Base-by-base conservation (phyloP, 2,113 vertebrate species). In the Nipponia nippon region DNA sequence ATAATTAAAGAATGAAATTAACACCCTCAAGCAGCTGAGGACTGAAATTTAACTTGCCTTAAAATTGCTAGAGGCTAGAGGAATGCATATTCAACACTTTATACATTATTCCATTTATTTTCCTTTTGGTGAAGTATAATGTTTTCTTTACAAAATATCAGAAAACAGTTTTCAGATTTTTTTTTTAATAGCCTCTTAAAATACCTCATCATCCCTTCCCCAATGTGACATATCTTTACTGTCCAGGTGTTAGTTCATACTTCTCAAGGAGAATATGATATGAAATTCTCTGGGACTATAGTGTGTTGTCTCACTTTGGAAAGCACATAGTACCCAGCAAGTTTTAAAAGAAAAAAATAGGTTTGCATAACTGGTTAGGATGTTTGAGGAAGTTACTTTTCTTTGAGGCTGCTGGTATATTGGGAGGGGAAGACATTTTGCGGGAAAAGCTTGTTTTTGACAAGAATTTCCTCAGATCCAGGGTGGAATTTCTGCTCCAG, bases 391-490 rank as follows among this genome's bases (percentile, higher is more conserved):
- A 58, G 11, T 15, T 84, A 10, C 6, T 63, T 79, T 89, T 83
- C 10, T 76, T 36, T 40, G 19, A 27, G 42, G 34, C 18, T 61
- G 8, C 42, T 61, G 16, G 7, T 27, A n/a, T n/a, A 26, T 25
- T 50, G 12, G 2, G 10, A 0, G 2, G 17, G 11, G 19, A 36
- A 42, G 21, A 34, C 1, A 22, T 46, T 72, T 61, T 70, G 4
- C 38, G 6, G 17, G 23, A 81, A 73, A 90, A 52, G 0, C 5
- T 16, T 47, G 4, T 3, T 77, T 92, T 91, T 82, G 1, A 36
- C 27, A 62, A 61, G 34, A 47, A 82, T 77, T 91, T 79, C 2
- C 10, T 55, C 8, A 6, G 14, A 58, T 50, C 11, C 21, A 40
- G 5, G 10, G 30, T 62, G 13, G 19, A 82, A 75, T 80, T 95